phyloP scores from a whole-genome alignment of 2,113 vertebrate genomes.

The Phalacrocorax pelagicus region DNA sequence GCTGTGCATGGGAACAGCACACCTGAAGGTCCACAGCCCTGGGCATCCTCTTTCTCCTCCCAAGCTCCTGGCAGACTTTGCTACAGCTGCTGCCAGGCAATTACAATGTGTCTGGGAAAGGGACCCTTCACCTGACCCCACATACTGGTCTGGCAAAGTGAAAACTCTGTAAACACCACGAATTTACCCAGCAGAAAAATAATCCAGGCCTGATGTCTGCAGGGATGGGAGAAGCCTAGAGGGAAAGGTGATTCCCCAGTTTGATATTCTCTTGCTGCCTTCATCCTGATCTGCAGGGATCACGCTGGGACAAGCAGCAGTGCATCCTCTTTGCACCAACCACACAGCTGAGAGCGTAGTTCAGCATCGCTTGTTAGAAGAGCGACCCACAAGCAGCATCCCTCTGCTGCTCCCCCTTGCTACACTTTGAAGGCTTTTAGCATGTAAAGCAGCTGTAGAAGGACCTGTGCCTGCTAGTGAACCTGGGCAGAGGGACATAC shows the following conservation, averaged over 20 bases:
- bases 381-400: background rate
- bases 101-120: background rate
- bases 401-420: background rate
- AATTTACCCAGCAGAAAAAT: background rate
- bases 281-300: background rate
- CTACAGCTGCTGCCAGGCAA: background rate
- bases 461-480: background rate
- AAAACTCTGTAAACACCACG: background rate
- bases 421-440: background rate
- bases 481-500: background rate
- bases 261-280: background rate
- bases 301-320: background rate
- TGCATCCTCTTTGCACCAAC: background rate
- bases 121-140: background rate
- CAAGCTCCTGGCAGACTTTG: background rate
- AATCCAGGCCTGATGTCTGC: background rate
- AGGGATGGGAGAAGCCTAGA: background rate
- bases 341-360: background rate
- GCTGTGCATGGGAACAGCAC: background rate
- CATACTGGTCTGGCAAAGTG: background rate
- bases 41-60: background rate
- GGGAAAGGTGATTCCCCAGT: background rate
- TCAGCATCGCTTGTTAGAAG: background rate
- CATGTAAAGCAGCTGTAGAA: background rate
- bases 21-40: accelerated